These are phyloP conservation scores for Bradypodion pumilum DNA, from an alignment of 2,797 vertebrate genomes.

Conservation along the genomic window DNA sequence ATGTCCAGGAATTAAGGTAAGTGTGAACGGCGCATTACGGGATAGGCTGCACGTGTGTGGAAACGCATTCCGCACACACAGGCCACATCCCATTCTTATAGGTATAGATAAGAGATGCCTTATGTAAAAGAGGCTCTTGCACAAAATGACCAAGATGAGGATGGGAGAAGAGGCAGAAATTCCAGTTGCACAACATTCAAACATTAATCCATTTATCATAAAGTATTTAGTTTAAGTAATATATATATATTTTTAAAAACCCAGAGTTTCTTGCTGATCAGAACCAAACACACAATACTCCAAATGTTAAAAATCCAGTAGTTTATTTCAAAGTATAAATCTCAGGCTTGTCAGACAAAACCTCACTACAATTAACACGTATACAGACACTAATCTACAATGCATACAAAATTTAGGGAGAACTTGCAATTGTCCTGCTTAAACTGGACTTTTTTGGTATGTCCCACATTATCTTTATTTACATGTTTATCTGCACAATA, in stretches of 20 bases:
- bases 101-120: too few species aligned
- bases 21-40: too few species aligned
- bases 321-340: slow-evolving; percentile 85
- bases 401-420: slow-evolving; percentile 72
- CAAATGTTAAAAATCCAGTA: slow-evolving; percentile 75
- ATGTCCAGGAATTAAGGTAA: too few species aligned
- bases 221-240: too few species aligned
- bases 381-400: slow-evolving; percentile 68
- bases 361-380: slow-evolving; percentile 74
- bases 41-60: too few species aligned
- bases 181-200: too few species aligned
- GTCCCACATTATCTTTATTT: slow-evolving; percentile 68
- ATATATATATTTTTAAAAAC: background rate
- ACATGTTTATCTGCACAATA: slow-evolving; percentile 69
- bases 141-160: too few species aligned
- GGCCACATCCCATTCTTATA: too few species aligned
- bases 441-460: slow-evolving; percentile 65
- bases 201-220: too few species aligned
- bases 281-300: slow-evolving; percentile 69
- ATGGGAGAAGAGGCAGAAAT: too few species aligned
- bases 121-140: too few species aligned
- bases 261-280: slow-evolving; percentile 10
- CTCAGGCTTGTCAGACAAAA: slow-evolving; percentile 77
- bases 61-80: too few species aligned
- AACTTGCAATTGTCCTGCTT: slow-evolving; percentile 60